phyloP scores from a whole-genome alignment of 1,140 invertebrate genomes.

The Lordiphosa clarofinis region DNA sequence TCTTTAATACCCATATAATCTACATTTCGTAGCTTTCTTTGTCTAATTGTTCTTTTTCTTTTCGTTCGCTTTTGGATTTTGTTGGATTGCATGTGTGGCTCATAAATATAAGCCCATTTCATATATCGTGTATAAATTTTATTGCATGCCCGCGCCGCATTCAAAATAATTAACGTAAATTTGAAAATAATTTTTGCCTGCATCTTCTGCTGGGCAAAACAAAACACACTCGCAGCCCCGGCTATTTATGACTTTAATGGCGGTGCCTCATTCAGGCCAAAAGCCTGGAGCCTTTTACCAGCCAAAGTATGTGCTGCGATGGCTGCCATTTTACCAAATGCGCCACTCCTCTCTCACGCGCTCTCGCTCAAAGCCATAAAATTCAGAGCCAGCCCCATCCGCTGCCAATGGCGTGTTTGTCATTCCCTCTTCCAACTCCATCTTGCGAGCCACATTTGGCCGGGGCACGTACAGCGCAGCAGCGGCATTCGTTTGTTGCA shows the following conservation, averaged over 20 bases:
- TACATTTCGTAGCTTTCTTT: conserved; percentile 16
- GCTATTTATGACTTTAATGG: conserved; percentile 73
- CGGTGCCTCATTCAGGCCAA: conserved; percentile 53
- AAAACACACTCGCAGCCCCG: conserved; percentile 10
- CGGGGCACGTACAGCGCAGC: conserved; percentile 42
- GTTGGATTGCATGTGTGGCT: conserved; percentile 46
- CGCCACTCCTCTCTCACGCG: conserved; percentile 14
- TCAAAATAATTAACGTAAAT: conserved; percentile 75
- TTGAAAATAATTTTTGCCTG: conserved; percentile 66
- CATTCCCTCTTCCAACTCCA: conserved; percentile 15
- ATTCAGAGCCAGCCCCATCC: conserved; percentile 29
- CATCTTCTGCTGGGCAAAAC: conserved; percentile 12
- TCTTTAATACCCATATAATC: conserved; percentile 13
- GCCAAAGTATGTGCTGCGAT: conserved; percentile 24
- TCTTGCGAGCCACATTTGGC: conserved; percentile 57
- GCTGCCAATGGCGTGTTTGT: conserved; percentile 61
- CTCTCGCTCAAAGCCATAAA: conserved; percentile 33
- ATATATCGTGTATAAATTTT: conserved; percentile 63
- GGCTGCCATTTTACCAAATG: conserved; percentile 54
- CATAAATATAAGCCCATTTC: conserved; percentile 34
- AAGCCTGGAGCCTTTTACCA: conserved; percentile 16
- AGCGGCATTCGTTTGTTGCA: conserved; percentile 69
- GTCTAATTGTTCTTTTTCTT: background rate
- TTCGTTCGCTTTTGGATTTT: conserved; percentile 15
- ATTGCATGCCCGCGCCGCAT: conserved; percentile 65